Percentiles rank a stretch among this genome's conserved stretches.
Evolutionary conservation across 1,140 invertebrate species (phyloP).

Genomic region (Heliconius nattereri): DNA sequence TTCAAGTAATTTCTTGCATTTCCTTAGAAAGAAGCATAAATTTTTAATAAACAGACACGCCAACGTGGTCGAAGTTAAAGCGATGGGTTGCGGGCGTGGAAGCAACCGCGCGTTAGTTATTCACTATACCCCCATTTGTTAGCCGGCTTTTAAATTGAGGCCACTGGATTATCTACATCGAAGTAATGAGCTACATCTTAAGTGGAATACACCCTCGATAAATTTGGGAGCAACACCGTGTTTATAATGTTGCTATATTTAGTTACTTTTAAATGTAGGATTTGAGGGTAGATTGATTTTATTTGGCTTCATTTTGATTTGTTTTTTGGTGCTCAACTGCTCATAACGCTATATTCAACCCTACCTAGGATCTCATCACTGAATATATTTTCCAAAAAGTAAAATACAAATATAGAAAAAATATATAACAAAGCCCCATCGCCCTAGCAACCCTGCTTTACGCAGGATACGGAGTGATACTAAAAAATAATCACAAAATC

Average conservation of each 20-base stretch:
- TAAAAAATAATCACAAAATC: too few species aligned
- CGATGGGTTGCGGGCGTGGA: slow-evolving; percentile 50
- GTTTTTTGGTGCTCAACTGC: too few species aligned
- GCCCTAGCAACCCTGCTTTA: too few species aligned
- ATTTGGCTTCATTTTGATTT: too few species aligned
- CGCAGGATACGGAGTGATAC: too few species aligned
- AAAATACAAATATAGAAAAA: too few species aligned
- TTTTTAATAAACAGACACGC: slow-evolving; percentile 43
- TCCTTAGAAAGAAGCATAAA: slow-evolving; percentile 34
- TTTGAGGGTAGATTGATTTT: not conserved
- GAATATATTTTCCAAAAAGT: too few species aligned
- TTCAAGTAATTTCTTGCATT: not conserved
- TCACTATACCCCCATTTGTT: slow-evolving; percentile 72
- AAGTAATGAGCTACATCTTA: slow-evolving; percentile 33
- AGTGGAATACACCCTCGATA: slow-evolving; percentile 20
- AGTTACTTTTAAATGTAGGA: not conserved
- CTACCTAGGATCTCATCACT: too few species aligned
- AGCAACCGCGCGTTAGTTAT: slow-evolving; percentile 70
- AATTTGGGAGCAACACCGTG: slow-evolving; percentile 9
- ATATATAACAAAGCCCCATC: too few species aligned
- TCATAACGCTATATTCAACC: too few species aligned
- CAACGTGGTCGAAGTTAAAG: slow-evolving; percentile 45
- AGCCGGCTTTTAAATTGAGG: slow-evolving; percentile 67
- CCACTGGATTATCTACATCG: slow-evolving; percentile 42
- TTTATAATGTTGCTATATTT: slow-evolving; percentile 9